Conservation (phyloP, 2,888 invertebrate genomes). For the Pantelozetes paolii region DNA sequence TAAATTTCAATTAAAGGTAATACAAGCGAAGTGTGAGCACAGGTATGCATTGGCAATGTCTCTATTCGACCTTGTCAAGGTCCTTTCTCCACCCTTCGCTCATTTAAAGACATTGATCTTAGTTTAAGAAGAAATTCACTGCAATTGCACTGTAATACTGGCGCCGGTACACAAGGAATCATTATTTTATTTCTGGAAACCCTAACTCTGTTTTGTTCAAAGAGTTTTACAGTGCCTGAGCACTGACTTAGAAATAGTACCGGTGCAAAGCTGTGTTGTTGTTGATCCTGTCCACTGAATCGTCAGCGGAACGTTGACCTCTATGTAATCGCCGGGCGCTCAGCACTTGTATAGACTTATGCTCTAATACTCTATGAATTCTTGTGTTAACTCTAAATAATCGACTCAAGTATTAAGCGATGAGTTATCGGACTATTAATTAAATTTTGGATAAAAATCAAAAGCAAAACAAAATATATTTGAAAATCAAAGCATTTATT, state of each 20-base stretch:
- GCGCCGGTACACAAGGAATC: neutral
- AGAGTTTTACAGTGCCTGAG: neutral
- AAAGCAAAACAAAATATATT: neutral
- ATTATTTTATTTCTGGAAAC: slow-evolving; percentile 10
- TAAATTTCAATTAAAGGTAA: neutral
- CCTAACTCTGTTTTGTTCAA: neutral
- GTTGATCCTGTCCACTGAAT: slow-evolving; percentile 5
- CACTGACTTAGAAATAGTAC: neutral
- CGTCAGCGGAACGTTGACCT: slow-evolving; percentile 3
- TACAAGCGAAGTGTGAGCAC: neutral
- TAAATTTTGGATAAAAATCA: neutral
- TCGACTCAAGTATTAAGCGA: neutral
- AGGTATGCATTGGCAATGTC: neutral
- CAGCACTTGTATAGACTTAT: neutral
- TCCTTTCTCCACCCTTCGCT: slow-evolving; percentile 17
- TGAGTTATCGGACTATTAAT: slow-evolving; percentile 12
- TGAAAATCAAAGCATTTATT: neutral
- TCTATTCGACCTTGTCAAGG: slow-evolving; percentile 20
- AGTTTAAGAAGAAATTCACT: neutral
- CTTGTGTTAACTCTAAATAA: neutral
- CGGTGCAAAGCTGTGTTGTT: neutral
- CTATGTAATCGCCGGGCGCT: neutral
- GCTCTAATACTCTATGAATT: neutral
- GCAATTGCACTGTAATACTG: neutral
- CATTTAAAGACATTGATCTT: slow-evolving; percentile 17